These are phyloP conservation scores for Pyrrhia umbra DNA, from an alignment of 2,888 invertebrate genomes.

Conservation along the genomic window DNA sequence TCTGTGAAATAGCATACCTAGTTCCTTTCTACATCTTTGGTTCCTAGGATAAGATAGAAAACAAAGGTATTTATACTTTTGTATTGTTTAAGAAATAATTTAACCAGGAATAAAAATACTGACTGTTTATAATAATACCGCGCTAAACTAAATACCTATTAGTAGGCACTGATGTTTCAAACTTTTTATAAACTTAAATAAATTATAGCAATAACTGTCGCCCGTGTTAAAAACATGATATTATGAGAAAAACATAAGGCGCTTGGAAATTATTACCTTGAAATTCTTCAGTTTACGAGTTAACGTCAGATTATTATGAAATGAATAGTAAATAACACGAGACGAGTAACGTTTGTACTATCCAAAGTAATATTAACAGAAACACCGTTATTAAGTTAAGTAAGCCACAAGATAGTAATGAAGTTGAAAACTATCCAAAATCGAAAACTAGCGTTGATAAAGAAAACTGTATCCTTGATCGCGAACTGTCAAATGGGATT, in stretches of 20 bases:
- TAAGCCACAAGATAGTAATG: neutral
- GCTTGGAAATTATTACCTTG: slow-evolving; percentile 29
- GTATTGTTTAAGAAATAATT: too few relatives aligned
- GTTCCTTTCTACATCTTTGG: too few relatives aligned
- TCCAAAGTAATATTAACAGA: slow-evolving; percentile 4
- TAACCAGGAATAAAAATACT: too few relatives aligned
- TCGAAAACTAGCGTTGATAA: slow-evolving; percentile 7
- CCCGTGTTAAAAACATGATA: neutral
- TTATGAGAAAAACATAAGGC: slow-evolving; percentile 53
- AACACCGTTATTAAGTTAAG: neutral
- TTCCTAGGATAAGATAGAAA: too few relatives aligned
- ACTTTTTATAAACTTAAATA: neutral
- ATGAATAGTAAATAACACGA: slow-evolving; percentile 25
- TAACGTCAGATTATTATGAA: slow-evolving; percentile 23
- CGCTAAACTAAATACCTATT: too few relatives aligned
- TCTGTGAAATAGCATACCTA: too few relatives aligned
- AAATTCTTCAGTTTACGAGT: slow-evolving; percentile 35
- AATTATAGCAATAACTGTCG: slow-evolving; percentile 16
- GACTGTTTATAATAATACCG: too few relatives aligned
- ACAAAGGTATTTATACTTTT: too few relatives aligned
- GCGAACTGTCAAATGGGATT: slow-evolving; percentile 12
- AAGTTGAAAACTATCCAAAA: too few relatives aligned
- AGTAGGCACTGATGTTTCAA: neutral
- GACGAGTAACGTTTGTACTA: neutral
- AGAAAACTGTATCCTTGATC: slow-evolving; percentile 3